Conservation (phyloP, 2,888 invertebrate species). For the Heliothis peltigera region DNA sequence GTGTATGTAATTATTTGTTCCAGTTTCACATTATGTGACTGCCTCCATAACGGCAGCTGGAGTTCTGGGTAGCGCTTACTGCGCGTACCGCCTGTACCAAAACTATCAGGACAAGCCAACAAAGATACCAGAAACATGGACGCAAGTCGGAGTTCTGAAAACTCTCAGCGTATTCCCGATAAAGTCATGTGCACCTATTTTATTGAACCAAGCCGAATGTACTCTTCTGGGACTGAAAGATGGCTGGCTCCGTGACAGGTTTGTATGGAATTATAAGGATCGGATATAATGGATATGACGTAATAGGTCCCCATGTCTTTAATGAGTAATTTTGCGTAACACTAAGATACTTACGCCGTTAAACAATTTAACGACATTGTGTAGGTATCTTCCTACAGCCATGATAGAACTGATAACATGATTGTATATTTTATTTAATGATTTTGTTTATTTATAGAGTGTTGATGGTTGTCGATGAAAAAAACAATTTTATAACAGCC, state of each 20-base stretch:
- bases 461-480: slow-evolving; percentile 89
- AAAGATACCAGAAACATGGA: slow-evolving; percentile 87
- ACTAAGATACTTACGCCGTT: neutral
- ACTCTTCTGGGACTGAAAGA: slow-evolving; percentile 87
- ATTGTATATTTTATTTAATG: no score
- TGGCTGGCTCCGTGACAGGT: slow-evolving; percentile 90
- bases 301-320: neutral
- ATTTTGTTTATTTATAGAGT: slow-evolving; percentile 73
- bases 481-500: slow-evolving; percentile 90
- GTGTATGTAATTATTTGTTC: slow-evolving; percentile 32
- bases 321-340: neutral
- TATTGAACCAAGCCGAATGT: slow-evolving; percentile 86
- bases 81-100: slow-evolving; percentile 73
- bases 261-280: slow-evolving; percentile 20
- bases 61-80: slow-evolving; percentile 75
- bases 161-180: slow-evolving; percentile 89
- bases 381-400: neutral
- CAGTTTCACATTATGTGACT: slow-evolving; percentile 69
- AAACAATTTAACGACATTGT: neutral
- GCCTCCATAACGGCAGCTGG: slow-evolving; percentile 74
- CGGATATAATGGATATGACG: no score
- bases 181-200: slow-evolving; percentile 90
- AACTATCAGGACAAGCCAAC: slow-evolving; percentile 67
- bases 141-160: slow-evolving; percentile 89
- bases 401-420: neutral